Conservation (phyloP, 2,888 invertebrate species). For the Philaethria dido region DNA sequence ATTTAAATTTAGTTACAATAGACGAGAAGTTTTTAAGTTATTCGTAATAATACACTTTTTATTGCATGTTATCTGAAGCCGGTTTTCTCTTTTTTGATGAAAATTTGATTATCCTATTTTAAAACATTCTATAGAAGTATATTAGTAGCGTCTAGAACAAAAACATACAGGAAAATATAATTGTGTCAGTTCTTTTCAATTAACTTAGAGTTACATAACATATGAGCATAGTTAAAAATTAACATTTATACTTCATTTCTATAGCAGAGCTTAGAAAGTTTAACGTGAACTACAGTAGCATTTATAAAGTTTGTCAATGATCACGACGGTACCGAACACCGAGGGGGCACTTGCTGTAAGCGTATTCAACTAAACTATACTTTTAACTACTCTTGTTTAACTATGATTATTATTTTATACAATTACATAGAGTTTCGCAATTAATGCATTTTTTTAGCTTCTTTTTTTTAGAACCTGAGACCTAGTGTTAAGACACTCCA, state of each 20-base stretch:
- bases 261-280: slow-evolving; percentile 17
- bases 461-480: too few species aligned
- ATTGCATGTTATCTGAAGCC: too few species aligned
- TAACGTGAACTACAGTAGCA: background rate
- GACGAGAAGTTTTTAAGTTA: too few species aligned
- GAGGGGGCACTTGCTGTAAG: slow-evolving; percentile 7
- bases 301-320: slow-evolving; percentile 13
- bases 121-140: too few species aligned
- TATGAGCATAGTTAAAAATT: background rate
- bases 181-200: background rate
- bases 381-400: slow-evolving; percentile 6
- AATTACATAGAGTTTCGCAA: too few species aligned
- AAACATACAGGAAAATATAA: background rate
- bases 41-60: too few species aligned
- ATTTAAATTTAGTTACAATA: too few species aligned
- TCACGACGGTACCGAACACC: background rate
- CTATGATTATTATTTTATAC: background rate
- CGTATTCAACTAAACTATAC: slow-evolving; percentile 1
- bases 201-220: background rate
- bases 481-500: too few species aligned
- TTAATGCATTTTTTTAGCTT: too few species aligned
- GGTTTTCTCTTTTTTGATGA: too few species aligned
- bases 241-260: background rate
- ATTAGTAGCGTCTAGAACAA: background rate
- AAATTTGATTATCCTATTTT: too few species aligned